phyloP scores from a whole-genome alignment of 2,797 vertebrate genomes.

The Poeciliopsis paucimaculata region DNA sequence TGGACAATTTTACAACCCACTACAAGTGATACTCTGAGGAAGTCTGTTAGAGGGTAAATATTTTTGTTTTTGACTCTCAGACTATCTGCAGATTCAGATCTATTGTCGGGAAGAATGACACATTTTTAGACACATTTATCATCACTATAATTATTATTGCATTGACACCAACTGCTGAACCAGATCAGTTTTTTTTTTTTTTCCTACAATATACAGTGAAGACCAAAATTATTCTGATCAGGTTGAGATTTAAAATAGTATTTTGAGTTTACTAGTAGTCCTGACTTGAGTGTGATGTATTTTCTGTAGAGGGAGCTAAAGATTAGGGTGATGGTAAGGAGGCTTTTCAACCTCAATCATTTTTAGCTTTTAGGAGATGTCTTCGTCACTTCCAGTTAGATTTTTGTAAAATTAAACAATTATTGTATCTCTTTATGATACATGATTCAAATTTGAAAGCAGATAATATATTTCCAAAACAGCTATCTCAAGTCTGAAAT shows the following conservation, averaged over 20 bases:
- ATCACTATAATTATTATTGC: neutral
- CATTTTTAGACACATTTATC: neutral
- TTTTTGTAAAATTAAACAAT: neutral
- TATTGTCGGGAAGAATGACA: neutral
- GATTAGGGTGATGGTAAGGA: neutral
- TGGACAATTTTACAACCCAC: neutral
- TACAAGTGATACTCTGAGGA: neutral
- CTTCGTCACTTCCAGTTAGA: neutral
- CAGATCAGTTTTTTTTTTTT: neutral
- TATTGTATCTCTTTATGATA: neutral
- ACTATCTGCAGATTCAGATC: neutral
- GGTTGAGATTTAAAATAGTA: too few species aligned
- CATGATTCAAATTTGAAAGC: neutral
- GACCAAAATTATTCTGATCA: neutral
- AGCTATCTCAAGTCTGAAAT: slow-evolving; percentile 28
- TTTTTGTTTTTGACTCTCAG: neutral
- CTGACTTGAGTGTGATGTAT: neutral
- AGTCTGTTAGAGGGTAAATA: neutral
- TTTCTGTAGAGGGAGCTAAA: neutral
- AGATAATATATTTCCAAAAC: neutral
- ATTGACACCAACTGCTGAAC: neutral
- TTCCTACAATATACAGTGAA: neutral
- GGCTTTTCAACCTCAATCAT: neutral
- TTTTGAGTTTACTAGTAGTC: too few species aligned
- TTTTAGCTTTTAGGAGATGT: neutral